Base-by-base conservation (phyloP, 2,888 invertebrate genomes). In the Marronus borbonicus region DNA sequence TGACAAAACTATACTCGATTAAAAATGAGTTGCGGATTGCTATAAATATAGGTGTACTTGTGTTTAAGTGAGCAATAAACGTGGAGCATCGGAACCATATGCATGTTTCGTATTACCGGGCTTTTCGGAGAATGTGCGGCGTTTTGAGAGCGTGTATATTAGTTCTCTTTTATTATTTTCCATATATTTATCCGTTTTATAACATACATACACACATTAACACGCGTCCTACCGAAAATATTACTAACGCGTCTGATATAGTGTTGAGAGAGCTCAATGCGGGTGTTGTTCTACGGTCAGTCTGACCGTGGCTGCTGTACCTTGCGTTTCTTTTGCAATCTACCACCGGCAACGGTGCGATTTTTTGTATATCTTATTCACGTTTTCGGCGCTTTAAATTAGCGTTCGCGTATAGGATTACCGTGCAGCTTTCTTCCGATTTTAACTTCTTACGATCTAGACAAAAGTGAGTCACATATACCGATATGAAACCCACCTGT, bases 291-390 rank as follows among this genome's bases (percentile, higher is more conserved):
- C 68, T 77, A 80, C 80, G 81, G 81, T 78, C 84, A 84, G 84
- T 84, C 84, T 83, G 81, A 79, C 81, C 80, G 81, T 83, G 83
- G 82, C 83, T 84, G 85, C 82, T 83, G 81, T 83, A 84, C 84
- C 82, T 84, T 81, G 81, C 82, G 82, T 83, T 82, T 81, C 84
- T 83, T 24, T 69, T 79, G 81, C 81, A 78, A 81, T 77, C 62
- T 78, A 80, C 83, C 82, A 82, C 82, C 81, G 74, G 60, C 52
- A 36, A 55, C 52, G 10, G 72, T 77, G 44, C 44, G 44, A 44
- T 44, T 44, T 44, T 44, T 12, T 8, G 12, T 28, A 14, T 24
- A 10, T 28, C 14, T 28, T 10, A 68, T 55, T 76, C 52, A 52
- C 64, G 76, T 17, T 24, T 64, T 52, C 50, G 44, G 28, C 14